Evolutionary conservation across 2,113 vertebrate genomes (phyloP).

Genomic region (Lichenostomus cassidix): DNA sequence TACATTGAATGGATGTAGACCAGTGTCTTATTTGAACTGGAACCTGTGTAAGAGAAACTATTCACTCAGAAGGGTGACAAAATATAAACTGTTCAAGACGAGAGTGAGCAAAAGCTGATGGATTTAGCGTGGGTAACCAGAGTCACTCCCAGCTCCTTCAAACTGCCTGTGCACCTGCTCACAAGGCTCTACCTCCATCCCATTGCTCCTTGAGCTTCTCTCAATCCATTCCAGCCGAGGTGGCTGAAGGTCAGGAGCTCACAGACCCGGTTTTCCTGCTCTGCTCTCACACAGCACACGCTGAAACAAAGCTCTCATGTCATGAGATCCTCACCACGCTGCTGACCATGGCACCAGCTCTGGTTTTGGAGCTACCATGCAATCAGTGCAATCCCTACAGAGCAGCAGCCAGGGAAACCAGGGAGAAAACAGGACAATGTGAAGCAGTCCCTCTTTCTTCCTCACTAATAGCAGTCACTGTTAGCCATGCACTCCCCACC

Average conservation of each 20-base stretch:
- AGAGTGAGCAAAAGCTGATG: background rate
- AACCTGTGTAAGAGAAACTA: background rate
- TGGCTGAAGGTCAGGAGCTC: background rate
- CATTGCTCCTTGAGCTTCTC: background rate
- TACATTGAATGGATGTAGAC: background rate
- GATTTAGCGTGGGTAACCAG: background rate
- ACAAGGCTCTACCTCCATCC: background rate
- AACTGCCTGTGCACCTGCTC: background rate
- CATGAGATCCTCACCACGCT: background rate
- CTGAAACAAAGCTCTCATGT: background rate
- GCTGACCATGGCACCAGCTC: background rate
- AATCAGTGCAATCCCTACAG: rapidly evolving
- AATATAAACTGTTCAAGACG: background rate
- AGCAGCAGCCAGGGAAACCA: background rate
- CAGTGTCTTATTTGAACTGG: constrained; percentile 2
- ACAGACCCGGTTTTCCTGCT: background rate
- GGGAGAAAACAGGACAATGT: background rate
- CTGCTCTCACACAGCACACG: background rate
- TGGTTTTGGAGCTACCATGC: background rate
- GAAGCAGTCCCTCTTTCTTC: background rate
- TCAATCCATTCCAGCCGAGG: background rate
- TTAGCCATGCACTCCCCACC: background rate
- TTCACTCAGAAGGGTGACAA: background rate
- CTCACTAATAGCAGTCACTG: background rate
- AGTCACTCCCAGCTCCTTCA: rapidly evolving